Conservation (phyloP, 2,888 invertebrate species). For the Limnephilus auricula region DNA sequence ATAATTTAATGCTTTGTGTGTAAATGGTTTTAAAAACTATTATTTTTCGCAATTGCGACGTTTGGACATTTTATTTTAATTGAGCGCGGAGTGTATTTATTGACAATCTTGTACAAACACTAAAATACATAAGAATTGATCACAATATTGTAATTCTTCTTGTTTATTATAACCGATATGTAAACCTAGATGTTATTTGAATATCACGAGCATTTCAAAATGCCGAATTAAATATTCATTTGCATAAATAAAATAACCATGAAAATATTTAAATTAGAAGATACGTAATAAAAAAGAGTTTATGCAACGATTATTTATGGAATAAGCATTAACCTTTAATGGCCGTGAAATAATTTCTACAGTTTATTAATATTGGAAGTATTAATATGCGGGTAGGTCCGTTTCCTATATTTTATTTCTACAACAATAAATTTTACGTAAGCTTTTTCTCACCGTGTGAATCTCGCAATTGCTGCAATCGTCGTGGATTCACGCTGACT, state of each 20-base stretch:
- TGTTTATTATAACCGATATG: neutral
- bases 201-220: neutral
- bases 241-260: neutral
- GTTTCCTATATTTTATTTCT: too few species aligned
- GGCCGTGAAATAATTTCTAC: neutral
- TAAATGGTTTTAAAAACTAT: too few species aligned
- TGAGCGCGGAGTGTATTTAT: neutral
- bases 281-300: neutral
- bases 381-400: neutral
- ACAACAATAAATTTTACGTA: too few species aligned
- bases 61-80: too few species aligned
- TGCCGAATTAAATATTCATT: neutral
- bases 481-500: neutral
- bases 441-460: neutral
- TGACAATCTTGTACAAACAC: neutral
- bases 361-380: neutral
- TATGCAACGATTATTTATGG: neutral
- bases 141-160: neutral
- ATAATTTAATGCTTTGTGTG: too few species aligned
- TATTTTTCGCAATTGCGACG: too few species aligned
- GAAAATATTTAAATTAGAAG: neutral
- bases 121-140: neutral
- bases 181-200: neutral
- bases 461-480: neutral
- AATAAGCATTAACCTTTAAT: neutral